Conservation (phyloP, 1,140 invertebrate species). For the Drosophila rhopaloa region DNA sequence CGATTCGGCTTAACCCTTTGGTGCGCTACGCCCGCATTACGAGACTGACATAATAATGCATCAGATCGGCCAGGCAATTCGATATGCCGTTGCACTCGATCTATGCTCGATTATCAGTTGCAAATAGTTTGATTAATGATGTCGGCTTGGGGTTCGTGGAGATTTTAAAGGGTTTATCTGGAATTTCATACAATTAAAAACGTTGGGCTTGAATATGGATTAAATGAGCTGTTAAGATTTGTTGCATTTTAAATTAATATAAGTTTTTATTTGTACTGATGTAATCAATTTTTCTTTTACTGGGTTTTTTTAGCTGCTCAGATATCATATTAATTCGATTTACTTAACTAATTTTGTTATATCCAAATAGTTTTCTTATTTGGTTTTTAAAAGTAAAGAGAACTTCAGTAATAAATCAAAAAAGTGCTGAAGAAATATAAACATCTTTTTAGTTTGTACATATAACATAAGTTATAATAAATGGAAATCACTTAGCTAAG, state of each 20-base stretch:
- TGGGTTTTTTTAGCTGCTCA: too few relatives aligned
- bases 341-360: too few relatives aligned
- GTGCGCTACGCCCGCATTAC: conserved; percentile 51
- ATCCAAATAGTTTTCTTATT: too few relatives aligned
- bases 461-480: neutral
- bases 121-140: conserved; percentile 66
- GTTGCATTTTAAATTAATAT: too few relatives aligned
- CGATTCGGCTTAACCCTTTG: conserved; percentile 52
- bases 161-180: conserved; percentile 10
- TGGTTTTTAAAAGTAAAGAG: too few relatives aligned
- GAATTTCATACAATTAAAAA: neutral
- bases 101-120: conserved; percentile 37
- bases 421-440: neutral
- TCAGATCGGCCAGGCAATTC: conserved; percentile 41
- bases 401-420: too few relatives aligned
- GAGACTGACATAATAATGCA: conserved; percentile 67
- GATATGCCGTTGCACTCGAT: conserved; percentile 50
- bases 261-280: too few relatives aligned
- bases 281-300: neutral
- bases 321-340: too few relatives aligned
- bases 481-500: neutral
- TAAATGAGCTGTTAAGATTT: conserved; percentile 2
- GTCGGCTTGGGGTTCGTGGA: neutral
- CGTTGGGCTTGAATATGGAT: neutral
- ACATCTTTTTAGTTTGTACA: neutral